Evolutionary conservation across 2,888 invertebrate genomes (phyloP).

Genomic region (Chymomyza fuscimana): DNA sequence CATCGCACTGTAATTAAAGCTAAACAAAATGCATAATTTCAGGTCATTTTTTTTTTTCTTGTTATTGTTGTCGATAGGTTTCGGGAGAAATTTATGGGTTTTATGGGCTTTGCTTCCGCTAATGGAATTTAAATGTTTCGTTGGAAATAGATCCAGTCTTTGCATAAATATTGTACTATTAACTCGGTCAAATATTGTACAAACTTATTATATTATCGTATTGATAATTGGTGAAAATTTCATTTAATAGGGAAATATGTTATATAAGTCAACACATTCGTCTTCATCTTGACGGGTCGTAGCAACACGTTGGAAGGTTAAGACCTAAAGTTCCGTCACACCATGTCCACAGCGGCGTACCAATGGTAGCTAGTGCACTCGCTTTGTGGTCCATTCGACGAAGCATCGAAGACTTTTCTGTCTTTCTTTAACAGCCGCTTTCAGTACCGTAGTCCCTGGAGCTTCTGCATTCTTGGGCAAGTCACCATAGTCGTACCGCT

Average conservation of each 20-base stretch:
- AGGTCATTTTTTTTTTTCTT: constrained; percentile 46
- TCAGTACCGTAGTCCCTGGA: too few relatives aligned
- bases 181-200: constrained; percentile 48
- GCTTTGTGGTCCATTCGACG: too few relatives aligned
- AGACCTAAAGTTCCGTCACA: too few relatives aligned
- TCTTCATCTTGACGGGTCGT: too few relatives aligned
- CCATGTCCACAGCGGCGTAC: too few relatives aligned
- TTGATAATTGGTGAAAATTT: neutral
- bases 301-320: too few relatives aligned
- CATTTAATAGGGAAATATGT: neutral
- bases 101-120: constrained; percentile 54
- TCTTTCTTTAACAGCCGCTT: too few relatives aligned
- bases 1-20: constrained; percentile 61
- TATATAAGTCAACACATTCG: too few relatives aligned
- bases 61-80: constrained; percentile 40
- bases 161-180: constrained; percentile 44
- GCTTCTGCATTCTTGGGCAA: too few relatives aligned
- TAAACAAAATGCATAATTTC: constrained; percentile 67
- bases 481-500: too few relatives aligned
- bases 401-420: too few relatives aligned
- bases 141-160: constrained; percentile 55
- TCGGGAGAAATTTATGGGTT: constrained; percentile 51
- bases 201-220: neutral
- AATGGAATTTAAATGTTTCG: constrained; percentile 73
- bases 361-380: too few relatives aligned